A percentile compares a stretch with the other conserved stretches of the same genome.
Evolutionary conservation across 2,797 vertebrate species (phyloP).

Genomic region (Chiloscyllium punctatum): DNA sequence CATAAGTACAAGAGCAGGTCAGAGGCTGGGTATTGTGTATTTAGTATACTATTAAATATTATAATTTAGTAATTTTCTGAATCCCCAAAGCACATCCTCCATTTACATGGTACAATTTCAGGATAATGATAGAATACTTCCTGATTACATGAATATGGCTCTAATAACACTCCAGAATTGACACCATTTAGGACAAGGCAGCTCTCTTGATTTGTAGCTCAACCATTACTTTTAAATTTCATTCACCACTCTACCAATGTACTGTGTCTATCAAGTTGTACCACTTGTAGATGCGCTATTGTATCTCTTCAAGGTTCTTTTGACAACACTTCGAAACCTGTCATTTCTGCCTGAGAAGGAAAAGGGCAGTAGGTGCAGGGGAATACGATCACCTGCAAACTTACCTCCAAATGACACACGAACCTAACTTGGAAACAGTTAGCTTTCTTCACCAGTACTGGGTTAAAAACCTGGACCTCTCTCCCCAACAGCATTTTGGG

Average conservation of each 20-base stretch:
- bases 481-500: not conserved
- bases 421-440: not conserved
- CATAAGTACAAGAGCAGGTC: not conserved
- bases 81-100: too few species aligned
- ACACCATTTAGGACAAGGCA: not conserved
- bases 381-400: not conserved
- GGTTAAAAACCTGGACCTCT: not conserved
- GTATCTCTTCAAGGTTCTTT: not conserved
- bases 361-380: not conserved
- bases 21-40: not conserved
- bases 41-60: not conserved
- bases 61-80: not conserved
- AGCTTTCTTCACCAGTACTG: not conserved
- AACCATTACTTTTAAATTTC: not conserved
- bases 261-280: not conserved
- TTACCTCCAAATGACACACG: not conserved
- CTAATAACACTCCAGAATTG: not conserved
- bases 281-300: not conserved
- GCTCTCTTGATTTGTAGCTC: not conserved
- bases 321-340: not conserved
- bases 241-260: not conserved
- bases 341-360: not conserved
- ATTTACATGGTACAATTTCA: too few species aligned
- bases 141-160: not conserved
- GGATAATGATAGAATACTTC: not conserved